Base-by-base conservation (phyloP, 2,113 vertebrate species). In the Pitta sordida region DNA sequence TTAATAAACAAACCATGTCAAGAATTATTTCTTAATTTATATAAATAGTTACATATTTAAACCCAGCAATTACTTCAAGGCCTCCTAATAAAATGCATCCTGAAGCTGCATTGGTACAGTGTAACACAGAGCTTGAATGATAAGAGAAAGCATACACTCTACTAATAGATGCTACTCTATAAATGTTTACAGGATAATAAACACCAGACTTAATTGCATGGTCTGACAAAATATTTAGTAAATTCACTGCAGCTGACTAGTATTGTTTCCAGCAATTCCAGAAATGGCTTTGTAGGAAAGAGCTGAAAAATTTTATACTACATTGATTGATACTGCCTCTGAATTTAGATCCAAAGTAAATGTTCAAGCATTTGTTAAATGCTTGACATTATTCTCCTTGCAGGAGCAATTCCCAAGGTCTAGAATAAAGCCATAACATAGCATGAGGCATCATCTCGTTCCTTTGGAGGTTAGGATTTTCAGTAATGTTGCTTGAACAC, bases 291-390 rank as follows among this genome's bases (percentile, higher is more conserved):
- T 52, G 70, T 60, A 84, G 41, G 53, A 94, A 89, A 84, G 55
- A 83, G 27, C 29, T 88, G 55, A 67, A 86, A 70, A 83, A 29
- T 59, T 81, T 34, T 67, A 23, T 37, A 17, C 20, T 52, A 10
- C 2, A 0, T 36, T 70, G 80, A 65, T 69, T 53, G 64, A 86
- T 91, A 44, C 17, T 55, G 36, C 39, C 44, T 86, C 83, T 82
- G 80, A 88, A 94, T 88, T 90, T 88, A 86, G 77, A 93, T 24
- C 24, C 29, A 17, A 84, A 95, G 92, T 78, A 96, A 74, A 7
- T 37, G 17, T 41, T 86, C 21, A 77, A 83, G 24, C 56, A 79
- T 91, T 89, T 96, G 11, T 64, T 67, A 88, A 46, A 49, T 75
- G 13, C 23, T 82, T 91, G 62, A 75, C 37, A 11, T 78, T 37